phyloP scores from a whole-genome alignment of 2,888 invertebrate species.

The Synergus laeviventris region DNA sequence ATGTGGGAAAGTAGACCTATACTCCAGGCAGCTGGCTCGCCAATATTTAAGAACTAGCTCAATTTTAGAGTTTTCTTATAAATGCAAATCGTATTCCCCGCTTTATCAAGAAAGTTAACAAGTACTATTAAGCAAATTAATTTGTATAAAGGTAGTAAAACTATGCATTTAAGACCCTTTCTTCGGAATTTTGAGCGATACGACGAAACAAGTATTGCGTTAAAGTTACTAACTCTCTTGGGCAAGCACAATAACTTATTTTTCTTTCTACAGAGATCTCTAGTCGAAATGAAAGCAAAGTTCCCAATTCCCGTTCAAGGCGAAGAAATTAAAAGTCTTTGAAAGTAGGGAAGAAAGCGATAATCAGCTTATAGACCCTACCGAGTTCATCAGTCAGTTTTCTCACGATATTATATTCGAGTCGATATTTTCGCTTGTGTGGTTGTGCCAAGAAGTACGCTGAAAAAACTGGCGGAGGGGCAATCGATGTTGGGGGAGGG shows the following conservation, averaged over 20 bases:
- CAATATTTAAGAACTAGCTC: neutral
- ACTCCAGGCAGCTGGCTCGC: neutral
- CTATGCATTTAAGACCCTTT: neutral
- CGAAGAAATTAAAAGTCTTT: slow-evolving; percentile 26
- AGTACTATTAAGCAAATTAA: neutral
- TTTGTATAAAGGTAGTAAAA: neutral
- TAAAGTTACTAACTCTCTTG: slow-evolving; percentile 10
- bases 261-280: neutral
- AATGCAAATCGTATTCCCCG: neutral
- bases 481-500: too few relatives aligned
- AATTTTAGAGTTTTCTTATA: neutral
- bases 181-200: neutral
- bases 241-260: slow-evolving; percentile 4
- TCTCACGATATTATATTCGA: neutral
- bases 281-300: slow-evolving; percentile 25
- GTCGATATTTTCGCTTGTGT: neutral
- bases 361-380: slow-evolving; percentile 26
- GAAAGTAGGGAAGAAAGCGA: slow-evolving; percentile 8
- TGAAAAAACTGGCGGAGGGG: too few relatives aligned
- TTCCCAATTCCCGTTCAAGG: slow-evolving; percentile 15
- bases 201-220: neutral
- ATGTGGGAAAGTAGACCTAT: neutral
- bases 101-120: neutral
- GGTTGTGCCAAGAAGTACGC: too few relatives aligned
- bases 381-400: slow-evolving; percentile 29